Evolutionary conservation across 2,797 vertebrate species (phyloP), one percentile per base, ranked within the genome.

Genomic region (Gobionotothen gibberifrons): DNA sequence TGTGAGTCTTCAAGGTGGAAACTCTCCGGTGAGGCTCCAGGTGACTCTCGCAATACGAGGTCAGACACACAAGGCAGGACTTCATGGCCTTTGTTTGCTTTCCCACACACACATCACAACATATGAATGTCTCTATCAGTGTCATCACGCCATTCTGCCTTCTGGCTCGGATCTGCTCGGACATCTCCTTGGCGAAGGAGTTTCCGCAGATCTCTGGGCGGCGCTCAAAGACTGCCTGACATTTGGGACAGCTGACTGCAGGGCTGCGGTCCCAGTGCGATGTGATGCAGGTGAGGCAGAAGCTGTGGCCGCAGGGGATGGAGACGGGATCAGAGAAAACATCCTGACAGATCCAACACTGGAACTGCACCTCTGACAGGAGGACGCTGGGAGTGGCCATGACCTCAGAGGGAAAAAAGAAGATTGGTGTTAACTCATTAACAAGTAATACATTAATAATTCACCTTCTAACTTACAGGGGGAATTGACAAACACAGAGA

Each of bases 241-340:
- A 95, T 72, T 79, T 93, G 17, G 93, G 92, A 55, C 94, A 94
- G 61, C 72, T 78, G 79, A 72, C 32, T 64, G 72, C 9, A 2
- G 3, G 13, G 42, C 65, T 62, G 56, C n/a, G 1, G 0, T 84
- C 69, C 93, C 92, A 93, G 76, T 83, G 83, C 0, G 78, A 73
- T 0, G 83, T 83, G 75, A 95, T 91, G 74, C 93, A 95, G 68
- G 58, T 61, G 53, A 85, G 78, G 77, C 94, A 94, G 89, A 94
- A 94, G 60, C 90, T 94, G 88, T 94, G 94, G 0, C 94, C 94
- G 4, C 93, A 94, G 43, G 93, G 92, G 61, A 92, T 91, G 79
- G 94, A 94, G 48, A 94, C 89, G 0, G 94, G 94, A 22, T 90
- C 83, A 2, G 73, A 88, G 84, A 95, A 93, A 22, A 93, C 78